Base-by-base conservation (phyloP, 2,113 vertebrate species). In the Neomonachus schauinslandi region DNA sequence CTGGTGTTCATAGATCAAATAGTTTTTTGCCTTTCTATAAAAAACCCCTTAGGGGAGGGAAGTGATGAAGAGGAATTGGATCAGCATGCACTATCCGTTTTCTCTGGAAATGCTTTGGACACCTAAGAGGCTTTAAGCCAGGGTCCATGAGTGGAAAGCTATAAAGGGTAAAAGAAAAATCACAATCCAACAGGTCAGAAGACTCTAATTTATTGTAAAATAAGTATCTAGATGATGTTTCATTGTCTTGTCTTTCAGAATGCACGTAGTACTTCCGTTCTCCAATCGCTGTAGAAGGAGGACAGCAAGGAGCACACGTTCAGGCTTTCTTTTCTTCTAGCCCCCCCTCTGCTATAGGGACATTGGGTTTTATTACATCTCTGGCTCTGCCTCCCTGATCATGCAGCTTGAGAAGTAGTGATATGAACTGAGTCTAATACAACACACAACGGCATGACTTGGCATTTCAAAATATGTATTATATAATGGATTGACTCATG, bases 1-100 rank as follows among this genome's bases (percentile, higher is more conserved):
- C 46, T 79, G 28, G 53, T 92, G 71, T 95, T 72, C 65, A 36
- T 21, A 93, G 36, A 69, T 65, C 59, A 97, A 36, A 31, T 26
- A 22, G 2, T 49, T 88, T 89, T 91, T 59, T 69, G 59, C 31
- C 59, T 26, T 72, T 74, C 24, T 83, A 2, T 95, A 77, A 91
- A 91, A 89, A 89, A 61, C 49, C 46, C 51, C 55, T 86, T 55
- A 14, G 21, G 65, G 49, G 77, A 82, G 33, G 24, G 59, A 28
- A 24, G 19, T 42, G 81, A 33, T 55, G 7, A 84, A 53, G 87
- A 72, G 15, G 46, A 65, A 18, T 39, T 57, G 12, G 81, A 33
- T 69, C 61, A 7, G 36, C 31, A 57, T 39, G 42, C 11, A 7
- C 31, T 97, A 95, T 87, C 42, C 31, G 83, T 83, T 49, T 67